Conservation (phyloP, 1,140 invertebrate species). For the Aphelinus atriplicis region DNA sequence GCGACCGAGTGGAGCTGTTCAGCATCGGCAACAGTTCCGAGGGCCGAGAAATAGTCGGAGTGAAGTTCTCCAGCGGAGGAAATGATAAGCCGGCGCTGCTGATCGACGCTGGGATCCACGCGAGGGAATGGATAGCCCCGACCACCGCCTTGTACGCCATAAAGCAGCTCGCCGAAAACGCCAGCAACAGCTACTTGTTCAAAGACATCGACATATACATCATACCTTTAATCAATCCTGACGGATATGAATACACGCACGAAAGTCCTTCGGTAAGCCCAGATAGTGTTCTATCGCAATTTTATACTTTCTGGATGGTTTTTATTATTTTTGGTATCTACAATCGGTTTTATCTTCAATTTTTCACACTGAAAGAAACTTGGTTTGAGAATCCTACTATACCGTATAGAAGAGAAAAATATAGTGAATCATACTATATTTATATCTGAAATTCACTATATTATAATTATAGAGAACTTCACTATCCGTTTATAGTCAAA, state of each 20-base stretch:
- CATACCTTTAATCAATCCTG: constrained; percentile 73
- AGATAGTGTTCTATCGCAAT: too few species aligned
- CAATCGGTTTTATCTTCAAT: too few species aligned
- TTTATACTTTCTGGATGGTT: too few species aligned
- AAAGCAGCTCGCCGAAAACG: constrained; percentile 64
- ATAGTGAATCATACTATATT: too few species aligned
- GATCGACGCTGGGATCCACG: constrained; percentile 70
- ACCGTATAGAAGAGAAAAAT: too few species aligned
- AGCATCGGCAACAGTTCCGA: constrained; percentile 70
- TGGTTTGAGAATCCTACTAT: too few species aligned
- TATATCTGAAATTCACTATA: too few species aligned
- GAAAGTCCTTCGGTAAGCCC: constrained; percentile 30
- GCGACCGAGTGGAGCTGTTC: constrained; percentile 62
- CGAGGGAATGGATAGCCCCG: constrained; percentile 74
- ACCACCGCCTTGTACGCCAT: constrained; percentile 72
- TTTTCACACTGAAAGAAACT: too few species aligned
- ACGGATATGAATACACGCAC: constrained; percentile 63
- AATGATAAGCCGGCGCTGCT: constrained; percentile 58
- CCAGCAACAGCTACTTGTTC: constrained; percentile 59
- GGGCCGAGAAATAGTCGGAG: constrained; percentile 68
- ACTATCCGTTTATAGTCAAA: too few species aligned
- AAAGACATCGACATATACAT: constrained; percentile 75
- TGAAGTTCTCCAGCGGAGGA: constrained; percentile 69
- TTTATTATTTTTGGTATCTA: too few species aligned
- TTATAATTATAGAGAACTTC: too few species aligned